These are phyloP conservation scores for Agrochola litura DNA, from an alignment of 2,888 invertebrate genomes.

Conservation along the genomic window DNA sequence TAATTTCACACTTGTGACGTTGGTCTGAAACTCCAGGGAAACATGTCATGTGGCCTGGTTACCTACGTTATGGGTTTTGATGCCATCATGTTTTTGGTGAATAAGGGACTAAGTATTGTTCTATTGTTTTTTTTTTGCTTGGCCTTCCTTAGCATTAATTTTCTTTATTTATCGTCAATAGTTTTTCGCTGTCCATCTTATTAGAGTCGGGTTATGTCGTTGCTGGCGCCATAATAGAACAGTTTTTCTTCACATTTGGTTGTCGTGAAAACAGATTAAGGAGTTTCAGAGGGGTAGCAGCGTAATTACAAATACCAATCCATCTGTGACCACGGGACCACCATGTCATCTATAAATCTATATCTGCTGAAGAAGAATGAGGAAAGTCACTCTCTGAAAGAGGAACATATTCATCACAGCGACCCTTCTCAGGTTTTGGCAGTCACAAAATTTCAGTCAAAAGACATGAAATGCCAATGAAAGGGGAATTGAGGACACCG, in stretches of 20 bases:
- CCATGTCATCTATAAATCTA: not conserved
- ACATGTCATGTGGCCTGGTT: not conserved
- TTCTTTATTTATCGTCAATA: too few relatives aligned
- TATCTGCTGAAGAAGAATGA: not conserved
- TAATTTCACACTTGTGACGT: conserved; percentile 27
- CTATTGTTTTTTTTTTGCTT: not conserved
- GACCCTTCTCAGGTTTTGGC: too few relatives aligned
- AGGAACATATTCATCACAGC: not conserved
- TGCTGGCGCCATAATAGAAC: not conserved
- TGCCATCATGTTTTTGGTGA: conserved; percentile 5
- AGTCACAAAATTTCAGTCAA: not conserved
- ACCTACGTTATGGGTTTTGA: conserved; percentile 22
- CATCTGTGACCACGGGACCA: too few relatives aligned
- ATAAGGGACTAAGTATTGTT: not conserved
- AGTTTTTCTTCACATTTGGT: not conserved
- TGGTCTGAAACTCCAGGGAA: conserved; percentile 18
- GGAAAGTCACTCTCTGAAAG: not conserved
- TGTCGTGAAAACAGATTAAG: not conserved
- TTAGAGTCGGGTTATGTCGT: not conserved
- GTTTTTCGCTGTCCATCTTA: not conserved
- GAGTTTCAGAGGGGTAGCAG: not conserved
- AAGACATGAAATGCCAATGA: not conserved
- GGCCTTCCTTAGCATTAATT: not conserved
- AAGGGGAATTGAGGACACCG: not conserved
- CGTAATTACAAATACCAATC: not conserved